Evolutionary conservation across 23 tunicate genomes (phyloP).

Genomic region (Corella eumyota): DNA sequence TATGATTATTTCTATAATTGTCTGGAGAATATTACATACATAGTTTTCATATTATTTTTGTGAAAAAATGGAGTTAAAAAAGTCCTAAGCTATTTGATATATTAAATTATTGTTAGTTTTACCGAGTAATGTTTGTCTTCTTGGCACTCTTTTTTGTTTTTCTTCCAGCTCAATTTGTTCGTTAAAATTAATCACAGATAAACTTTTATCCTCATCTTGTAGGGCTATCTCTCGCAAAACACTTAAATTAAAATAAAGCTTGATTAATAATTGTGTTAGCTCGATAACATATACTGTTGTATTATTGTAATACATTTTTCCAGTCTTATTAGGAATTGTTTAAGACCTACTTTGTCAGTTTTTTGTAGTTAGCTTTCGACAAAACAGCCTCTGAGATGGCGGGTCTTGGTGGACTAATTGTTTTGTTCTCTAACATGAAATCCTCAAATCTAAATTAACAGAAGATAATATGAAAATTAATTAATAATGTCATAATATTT

Average conservation of each 20-base stretch:
- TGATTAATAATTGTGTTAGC: neutral
- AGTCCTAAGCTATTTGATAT: too few species aligned
- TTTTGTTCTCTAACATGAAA: slow-evolving; percentile 17
- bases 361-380: slow-evolving; percentile 62
- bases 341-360: slow-evolving; percentile 42
- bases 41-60: neutral
- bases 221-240: slow-evolving; percentile 1
- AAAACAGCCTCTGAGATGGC: slow-evolving; percentile 20
- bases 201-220: neutral
- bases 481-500: neutral
- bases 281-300: too few species aligned
- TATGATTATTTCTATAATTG: neutral
- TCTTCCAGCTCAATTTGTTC: slow-evolving; percentile 26
- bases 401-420: slow-evolving; percentile 9
- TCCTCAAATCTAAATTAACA: slow-evolving; percentile 68
- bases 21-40: neutral
- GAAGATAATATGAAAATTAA: too few species aligned
- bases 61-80: too few species aligned
- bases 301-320: too few species aligned
- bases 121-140: slow-evolving; percentile 51
- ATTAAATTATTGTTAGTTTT: too few species aligned
- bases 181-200: slow-evolving; percentile 16
- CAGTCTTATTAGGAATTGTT: neutral
- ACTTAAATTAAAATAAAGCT: neutral
- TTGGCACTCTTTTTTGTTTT: slow-evolving; percentile 36